Evolutionary conservation across 2,888 invertebrate genomes (phyloP).

Genomic region (Dryocosmus kuriphilus): DNA sequence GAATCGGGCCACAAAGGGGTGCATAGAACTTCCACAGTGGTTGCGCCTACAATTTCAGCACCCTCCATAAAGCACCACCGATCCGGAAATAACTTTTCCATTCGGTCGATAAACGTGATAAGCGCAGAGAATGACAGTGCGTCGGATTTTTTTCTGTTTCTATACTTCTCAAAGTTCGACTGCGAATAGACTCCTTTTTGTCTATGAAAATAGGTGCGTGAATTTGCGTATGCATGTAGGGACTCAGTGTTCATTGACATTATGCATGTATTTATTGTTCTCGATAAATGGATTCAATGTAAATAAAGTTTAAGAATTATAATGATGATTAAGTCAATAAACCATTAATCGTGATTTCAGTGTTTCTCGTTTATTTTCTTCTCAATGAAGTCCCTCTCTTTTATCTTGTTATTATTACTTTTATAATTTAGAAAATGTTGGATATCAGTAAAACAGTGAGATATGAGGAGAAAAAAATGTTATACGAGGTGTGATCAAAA

Average conservation of each 20-base stretch:
- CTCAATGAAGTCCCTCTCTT: not conserved
- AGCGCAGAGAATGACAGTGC: slow-evolving; percentile 30
- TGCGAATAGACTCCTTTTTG: slow-evolving; percentile 17
- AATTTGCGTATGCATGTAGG: not conserved
- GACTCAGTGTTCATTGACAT: slow-evolving; percentile 44
- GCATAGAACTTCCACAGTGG: slow-evolving; percentile 15
- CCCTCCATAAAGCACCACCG: slow-evolving; percentile 30
- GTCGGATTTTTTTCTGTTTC: slow-evolving; percentile 24
- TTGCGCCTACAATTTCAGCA: slow-evolving; percentile 20
- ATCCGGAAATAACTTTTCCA: slow-evolving; percentile 28
- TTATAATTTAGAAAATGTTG: no score
- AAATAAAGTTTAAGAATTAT: slow-evolving; percentile 53
- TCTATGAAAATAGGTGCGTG: slow-evolving; percentile 13
- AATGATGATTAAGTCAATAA: slow-evolving; percentile 32
- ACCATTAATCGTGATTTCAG: slow-evolving; percentile 18
- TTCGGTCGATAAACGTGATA: slow-evolving; percentile 34
- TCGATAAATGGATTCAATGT: slow-evolving; percentile 63
- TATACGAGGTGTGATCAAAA: no score
- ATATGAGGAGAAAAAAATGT: no score
- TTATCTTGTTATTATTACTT: no score
- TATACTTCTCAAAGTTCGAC: slow-evolving; percentile 36
- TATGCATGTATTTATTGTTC: slow-evolving; percentile 47
- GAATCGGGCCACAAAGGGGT: slow-evolving; percentile 21
- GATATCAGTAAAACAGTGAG: no score
- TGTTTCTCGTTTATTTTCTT: not conserved